Evolutionary conservation across 2,113 vertebrate species (phyloP).

Genomic region (Excalfactoria chinensis): DNA sequence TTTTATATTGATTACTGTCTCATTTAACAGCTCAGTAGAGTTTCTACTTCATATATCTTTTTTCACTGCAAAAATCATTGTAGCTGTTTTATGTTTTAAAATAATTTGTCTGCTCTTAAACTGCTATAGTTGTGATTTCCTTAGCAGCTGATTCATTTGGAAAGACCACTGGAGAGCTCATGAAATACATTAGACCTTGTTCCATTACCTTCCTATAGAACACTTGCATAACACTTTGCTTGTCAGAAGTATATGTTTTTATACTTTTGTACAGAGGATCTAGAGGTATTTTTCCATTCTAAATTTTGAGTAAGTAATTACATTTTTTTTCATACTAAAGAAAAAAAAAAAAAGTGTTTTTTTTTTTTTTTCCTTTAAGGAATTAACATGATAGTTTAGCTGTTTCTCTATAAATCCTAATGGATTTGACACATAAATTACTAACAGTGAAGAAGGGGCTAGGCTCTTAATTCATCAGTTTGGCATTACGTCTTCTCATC

Average conservation of each 20-base stretch:
- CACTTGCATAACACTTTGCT: not conserved
- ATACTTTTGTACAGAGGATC: no score
- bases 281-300: not conserved
- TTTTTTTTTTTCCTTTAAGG: not conserved
- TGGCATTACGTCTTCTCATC: not conserved
- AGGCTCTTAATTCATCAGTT: not conserved
- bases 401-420: not conserved
- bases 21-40: not conserved
- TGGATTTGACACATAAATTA: not conserved
- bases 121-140: not conserved
- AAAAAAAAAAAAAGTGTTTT: no score
- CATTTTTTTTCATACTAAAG: not conserved
- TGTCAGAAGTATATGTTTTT: not conserved
- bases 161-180: not conserved
- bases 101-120: not conserved
- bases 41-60: slow-evolving; percentile 11
- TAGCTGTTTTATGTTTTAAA: not conserved
- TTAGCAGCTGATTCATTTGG: not conserved
- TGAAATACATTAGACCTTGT: not conserved
- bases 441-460: not conserved
- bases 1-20: not conserved
- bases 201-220: not conserved
- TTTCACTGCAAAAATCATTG: not conserved
- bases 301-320: not conserved
- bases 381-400: not conserved